A percentile compares a stretch with the other conserved stretches of the same genome.
These are phyloP conservation scores for Medauroidea extradentata DNA, from an alignment of 1,140 invertebrate genomes.

Conservation along the genomic window DNA sequence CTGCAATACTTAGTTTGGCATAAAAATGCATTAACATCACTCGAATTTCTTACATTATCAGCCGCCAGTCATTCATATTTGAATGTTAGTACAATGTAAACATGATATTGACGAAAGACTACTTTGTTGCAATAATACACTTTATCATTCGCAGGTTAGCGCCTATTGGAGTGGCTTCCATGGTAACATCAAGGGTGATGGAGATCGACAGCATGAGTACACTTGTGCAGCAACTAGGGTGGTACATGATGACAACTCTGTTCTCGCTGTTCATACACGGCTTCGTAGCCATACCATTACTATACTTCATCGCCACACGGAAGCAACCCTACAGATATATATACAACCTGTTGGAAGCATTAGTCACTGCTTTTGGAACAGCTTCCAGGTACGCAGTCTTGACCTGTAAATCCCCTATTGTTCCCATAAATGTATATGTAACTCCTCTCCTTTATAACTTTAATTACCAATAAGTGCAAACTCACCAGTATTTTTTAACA, in stretches of 20 bases:
- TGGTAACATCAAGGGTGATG: slow-evolving; percentile 74
- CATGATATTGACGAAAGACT: too few species aligned
- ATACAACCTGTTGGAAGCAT: slow-evolving; percentile 50
- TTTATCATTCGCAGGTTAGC: slow-evolving; percentile 53
- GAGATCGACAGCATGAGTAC: slow-evolving; percentile 70
- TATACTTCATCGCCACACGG: slow-evolving; percentile 47
- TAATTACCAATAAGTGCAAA: too few species aligned
- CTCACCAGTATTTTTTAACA: too few species aligned
- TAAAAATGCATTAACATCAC: too few species aligned
- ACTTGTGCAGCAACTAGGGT: slow-evolving; percentile 59
- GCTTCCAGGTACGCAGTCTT: slow-evolving; percentile 47
- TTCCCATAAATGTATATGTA: too few species aligned
- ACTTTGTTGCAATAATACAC: too few species aligned
- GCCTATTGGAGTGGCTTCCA: slow-evolving; percentile 75
- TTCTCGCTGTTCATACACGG: slow-evolving; percentile 57
- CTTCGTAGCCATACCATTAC: slow-evolving; percentile 50
- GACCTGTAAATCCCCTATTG: too few species aligned
- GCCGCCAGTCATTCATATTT: too few species aligned
- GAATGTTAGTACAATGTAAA: too few species aligned
- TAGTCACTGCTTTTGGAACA: slow-evolving; percentile 53
- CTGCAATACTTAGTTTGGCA: too few species aligned
- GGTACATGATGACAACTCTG: slow-evolving; percentile 58
- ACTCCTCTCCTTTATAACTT: too few species aligned
- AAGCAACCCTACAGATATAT: slow-evolving; percentile 50
- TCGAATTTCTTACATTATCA: too few species aligned